A percentile compares a stretch with the other conserved stretches of the same genome.
Conservation (phyloP, 2,797 vertebrate genomes). For the Oreortyx pictus region DNA sequence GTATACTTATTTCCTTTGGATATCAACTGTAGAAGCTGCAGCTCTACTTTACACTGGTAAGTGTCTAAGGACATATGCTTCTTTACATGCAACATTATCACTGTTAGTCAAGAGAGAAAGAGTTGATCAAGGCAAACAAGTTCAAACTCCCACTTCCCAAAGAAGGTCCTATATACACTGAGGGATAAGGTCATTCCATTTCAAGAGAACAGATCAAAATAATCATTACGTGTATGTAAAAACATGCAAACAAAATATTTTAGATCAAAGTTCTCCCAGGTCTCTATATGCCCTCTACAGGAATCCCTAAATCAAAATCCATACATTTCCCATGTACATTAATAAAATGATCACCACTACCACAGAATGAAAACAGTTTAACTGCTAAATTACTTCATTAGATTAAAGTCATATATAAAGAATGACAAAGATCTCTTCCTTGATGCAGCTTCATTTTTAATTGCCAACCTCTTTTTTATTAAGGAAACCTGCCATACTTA, state of each 20-base stretch:
- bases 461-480: background rate
- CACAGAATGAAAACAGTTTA: background rate
- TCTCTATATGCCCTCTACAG: background rate
- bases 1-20: background rate
- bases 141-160: background rate
- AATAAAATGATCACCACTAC: background rate
- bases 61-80: background rate
- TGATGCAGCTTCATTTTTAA: background rate
- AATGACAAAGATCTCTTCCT: background rate
- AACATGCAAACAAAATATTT: background rate
- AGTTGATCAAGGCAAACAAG: background rate
- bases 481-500: background rate
- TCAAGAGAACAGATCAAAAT: background rate
- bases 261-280: fast-evolving
- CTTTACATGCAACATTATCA: background rate
- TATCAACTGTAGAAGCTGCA: background rate
- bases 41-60: background rate
- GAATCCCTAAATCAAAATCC: background rate
- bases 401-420: background rate
- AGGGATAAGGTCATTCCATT: background rate
- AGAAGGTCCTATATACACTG: background rate
- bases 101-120: background rate
- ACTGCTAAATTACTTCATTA: background rate
- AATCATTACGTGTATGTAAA: fast-evolving
- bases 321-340: fast-evolving